Percentiles rank a stretch among this genome's conserved stretches.
Conservation (phyloP, 2,797 vertebrate genomes). For the Vespertilio murinus region DNA sequence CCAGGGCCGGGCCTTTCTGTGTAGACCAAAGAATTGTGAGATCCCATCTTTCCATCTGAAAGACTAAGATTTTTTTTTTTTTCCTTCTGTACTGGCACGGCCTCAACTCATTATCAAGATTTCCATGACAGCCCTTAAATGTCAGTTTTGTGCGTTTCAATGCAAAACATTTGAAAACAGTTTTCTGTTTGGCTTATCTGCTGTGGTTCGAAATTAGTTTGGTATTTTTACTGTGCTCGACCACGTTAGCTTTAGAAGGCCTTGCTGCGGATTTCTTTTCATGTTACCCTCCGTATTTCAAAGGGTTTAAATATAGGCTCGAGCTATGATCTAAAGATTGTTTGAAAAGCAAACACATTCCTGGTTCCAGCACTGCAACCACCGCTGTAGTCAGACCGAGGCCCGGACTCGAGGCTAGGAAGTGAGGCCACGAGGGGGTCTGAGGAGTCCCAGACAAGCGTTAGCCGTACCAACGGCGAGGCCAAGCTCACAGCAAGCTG, state of each 20-base stretch:
- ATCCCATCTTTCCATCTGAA: neutral
- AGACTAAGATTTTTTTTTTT: neutral
- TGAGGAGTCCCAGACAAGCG: neutral
- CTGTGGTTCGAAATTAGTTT: neutral
- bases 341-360: neutral
- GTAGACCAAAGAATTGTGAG: neutral
- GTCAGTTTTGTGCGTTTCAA: neutral
- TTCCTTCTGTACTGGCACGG: neutral
- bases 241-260: neutral
- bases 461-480: neutral
- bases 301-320: neutral
- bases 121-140: constrained; percentile 1
- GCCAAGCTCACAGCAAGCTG: neutral
- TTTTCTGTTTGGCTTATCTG: neutral
- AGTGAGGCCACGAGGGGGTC: neutral
- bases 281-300: neutral
- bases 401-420: neutral
- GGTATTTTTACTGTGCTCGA: neutral
- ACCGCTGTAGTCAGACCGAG: neutral
- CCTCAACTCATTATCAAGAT: neutral
- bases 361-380: neutral
- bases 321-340: neutral
- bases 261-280: neutral
- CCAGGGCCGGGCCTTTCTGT: neutral
- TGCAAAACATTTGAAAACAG: neutral